Conservation (phyloP, 2,797 vertebrate species). For the Erethizon dorsatum region DNA sequence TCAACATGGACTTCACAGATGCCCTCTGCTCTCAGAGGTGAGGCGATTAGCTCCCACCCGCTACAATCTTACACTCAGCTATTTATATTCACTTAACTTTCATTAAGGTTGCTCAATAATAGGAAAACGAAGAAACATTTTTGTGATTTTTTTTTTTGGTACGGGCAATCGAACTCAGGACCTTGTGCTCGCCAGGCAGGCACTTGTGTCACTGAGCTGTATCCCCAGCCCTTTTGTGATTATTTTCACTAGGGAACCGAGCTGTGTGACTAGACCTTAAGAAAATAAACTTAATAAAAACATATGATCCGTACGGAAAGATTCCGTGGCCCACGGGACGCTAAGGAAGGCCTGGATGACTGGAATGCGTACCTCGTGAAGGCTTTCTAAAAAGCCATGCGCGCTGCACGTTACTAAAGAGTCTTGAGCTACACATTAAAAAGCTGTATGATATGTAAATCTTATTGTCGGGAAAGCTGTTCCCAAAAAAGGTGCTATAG, state of each 20-base stretch:
- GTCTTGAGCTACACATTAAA: not conserved
- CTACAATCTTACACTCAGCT: not conserved
- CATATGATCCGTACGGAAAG: not conserved
- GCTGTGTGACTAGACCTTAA: not conserved
- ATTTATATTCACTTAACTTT: not conserved
- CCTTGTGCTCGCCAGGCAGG: too few relatives aligned
- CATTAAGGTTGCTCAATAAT: not conserved
- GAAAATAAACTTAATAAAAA: not conserved
- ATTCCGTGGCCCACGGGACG: not conserved
- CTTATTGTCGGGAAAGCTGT: not conserved
- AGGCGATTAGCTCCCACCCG: not conserved
- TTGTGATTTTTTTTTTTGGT: too few relatives aligned
- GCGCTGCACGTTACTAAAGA: not conserved
- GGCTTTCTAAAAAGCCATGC: not conserved
- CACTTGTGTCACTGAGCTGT: too few relatives aligned
- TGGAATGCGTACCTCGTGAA: not conserved
- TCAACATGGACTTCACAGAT: not conserved
- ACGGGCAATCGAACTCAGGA: too few relatives aligned
- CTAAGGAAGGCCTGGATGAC: not conserved
- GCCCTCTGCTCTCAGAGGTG: not conserved
- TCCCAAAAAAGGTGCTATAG: not conserved
- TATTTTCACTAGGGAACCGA: slow-evolving; percentile 10
- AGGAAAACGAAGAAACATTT: slow-evolving; percentile 23
- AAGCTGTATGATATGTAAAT: not conserved
- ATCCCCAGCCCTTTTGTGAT: too few relatives aligned